phyloP scores from a whole-genome alignment of 2,113 vertebrate species.

The Gallinago undulata region DNA sequence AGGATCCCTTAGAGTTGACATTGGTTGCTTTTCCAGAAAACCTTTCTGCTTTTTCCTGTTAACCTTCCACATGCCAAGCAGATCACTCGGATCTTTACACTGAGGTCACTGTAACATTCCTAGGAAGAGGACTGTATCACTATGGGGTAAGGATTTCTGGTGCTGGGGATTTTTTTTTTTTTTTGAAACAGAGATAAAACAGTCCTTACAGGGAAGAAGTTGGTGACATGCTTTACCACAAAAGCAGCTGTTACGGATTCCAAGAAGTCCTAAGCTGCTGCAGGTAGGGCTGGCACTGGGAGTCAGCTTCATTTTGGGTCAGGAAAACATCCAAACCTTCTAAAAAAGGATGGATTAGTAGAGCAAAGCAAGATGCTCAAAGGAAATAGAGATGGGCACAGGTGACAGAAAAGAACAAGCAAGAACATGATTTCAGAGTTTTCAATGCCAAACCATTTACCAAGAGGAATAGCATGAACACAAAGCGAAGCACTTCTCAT shows the following conservation, averaged over 20 bases:
- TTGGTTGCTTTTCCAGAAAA: not conserved
- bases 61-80: not conserved
- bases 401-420: not conserved
- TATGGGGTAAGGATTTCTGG: not conserved
- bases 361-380: not conserved
- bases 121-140: not conserved
- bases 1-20: not conserved
- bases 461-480: not conserved
- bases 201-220: not conserved
- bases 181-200: not conserved
- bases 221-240: not conserved
- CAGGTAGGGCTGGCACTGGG: accelerated
- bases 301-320: not conserved
- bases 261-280: not conserved
- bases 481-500: not conserved
- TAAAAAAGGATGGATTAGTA: not conserved
- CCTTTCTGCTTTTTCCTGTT: not conserved
- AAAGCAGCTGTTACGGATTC: not conserved
- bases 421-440: not conserved
- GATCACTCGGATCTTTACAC: not conserved
- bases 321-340: not conserved
- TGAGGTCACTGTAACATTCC: not conserved
- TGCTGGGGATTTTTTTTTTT: not conserved
- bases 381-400: not conserved
- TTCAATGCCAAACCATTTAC: not conserved